A percentile compares a stretch with the other conserved stretches of the same genome.
phyloP scores from a whole-genome alignment of 1,140 invertebrate species.

The Sitobion miscanthi region DNA sequence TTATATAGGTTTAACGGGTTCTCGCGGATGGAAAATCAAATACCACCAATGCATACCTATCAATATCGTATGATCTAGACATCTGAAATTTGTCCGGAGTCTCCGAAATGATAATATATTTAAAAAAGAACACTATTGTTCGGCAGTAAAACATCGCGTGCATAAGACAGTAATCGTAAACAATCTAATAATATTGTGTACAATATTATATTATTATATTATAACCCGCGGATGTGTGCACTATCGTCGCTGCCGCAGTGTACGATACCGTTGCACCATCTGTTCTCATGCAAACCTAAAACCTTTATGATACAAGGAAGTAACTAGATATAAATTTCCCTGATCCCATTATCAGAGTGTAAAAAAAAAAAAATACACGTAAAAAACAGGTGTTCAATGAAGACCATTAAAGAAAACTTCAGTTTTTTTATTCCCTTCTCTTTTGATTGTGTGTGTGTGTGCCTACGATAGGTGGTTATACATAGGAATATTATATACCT shows the following conservation, averaged over 20 bases:
- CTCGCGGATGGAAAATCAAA: neutral
- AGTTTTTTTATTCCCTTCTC: neutral
- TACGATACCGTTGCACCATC: constrained; percentile 42
- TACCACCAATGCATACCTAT: neutral
- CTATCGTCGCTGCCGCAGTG: neutral
- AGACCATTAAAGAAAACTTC: constrained; percentile 24
- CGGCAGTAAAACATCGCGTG: neutral
- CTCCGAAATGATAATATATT: neutral
- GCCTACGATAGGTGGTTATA: neutral
- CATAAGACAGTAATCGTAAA: neutral
- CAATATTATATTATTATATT: neutral
- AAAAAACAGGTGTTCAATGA: constrained; percentile 51
- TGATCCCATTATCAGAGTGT: constrained; percentile 51
- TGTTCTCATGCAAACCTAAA: constrained; percentile 49
- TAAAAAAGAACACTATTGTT: neutral
- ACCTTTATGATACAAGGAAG: constrained; percentile 46
- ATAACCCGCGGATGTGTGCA: neutral
- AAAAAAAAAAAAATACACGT: constrained; percentile 53
- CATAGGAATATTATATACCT: neutral
- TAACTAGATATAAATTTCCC: constrained; percentile 52
- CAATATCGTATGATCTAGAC: neutral
- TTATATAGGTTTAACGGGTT: neutral
- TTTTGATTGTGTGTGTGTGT: neutral
- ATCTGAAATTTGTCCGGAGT: neutral
- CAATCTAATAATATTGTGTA: neutral